Base-by-base conservation (phyloP, 2,888 invertebrate genomes). In the Drosophila aldrichi region DNA sequence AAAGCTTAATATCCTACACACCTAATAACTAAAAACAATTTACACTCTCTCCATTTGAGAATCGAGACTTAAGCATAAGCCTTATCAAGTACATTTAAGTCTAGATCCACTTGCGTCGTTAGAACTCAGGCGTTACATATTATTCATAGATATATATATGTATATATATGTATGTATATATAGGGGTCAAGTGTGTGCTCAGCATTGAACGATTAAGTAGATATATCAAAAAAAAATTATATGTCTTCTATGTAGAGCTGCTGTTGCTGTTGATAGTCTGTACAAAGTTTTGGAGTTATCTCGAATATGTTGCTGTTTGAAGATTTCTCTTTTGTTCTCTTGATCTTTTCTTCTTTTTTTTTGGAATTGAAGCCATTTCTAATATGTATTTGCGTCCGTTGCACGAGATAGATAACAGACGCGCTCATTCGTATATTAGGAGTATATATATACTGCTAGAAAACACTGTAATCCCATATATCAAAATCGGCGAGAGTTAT, bases 61-160 rank as follows among this genome's bases (percentile, higher is more conserved):
- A 55, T 89, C 77, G 77, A 70, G 49, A 74, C 81, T 86, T 90
- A 90, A 58, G 56, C 66, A 51, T 79, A 79, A 52, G 70, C 66
- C 90, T 88, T 91, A 90, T 52, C 59, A 73, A 49, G 40, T 82
- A 84, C 38, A 67, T 49, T 66, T 86, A 88, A 86, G 49, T 62
- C 75, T 90, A 90, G 78, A 90, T 90, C 91, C 90, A 86, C 91
- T 81, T 87, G 83, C 73, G 75, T 82, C 68, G 57, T 73, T 65
- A 58, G 38, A 38, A 74, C 68, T 68, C 68, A 80, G 66, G 66
- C 63, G 55, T 70, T 74, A 74, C 46, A 67, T n/a, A 22, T 36
- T 64, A 65, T 62, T 55, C 70, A 59, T 61, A 67, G 22, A 44
- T 44, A 44, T n/a, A 40, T 40, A n/a, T 16, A 36, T 12, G 4